Evolutionary conservation across 2,888 invertebrate species (phyloP), one percentile per base, ranked within the genome.

Genomic region (Drosophila koepferae): DNA sequence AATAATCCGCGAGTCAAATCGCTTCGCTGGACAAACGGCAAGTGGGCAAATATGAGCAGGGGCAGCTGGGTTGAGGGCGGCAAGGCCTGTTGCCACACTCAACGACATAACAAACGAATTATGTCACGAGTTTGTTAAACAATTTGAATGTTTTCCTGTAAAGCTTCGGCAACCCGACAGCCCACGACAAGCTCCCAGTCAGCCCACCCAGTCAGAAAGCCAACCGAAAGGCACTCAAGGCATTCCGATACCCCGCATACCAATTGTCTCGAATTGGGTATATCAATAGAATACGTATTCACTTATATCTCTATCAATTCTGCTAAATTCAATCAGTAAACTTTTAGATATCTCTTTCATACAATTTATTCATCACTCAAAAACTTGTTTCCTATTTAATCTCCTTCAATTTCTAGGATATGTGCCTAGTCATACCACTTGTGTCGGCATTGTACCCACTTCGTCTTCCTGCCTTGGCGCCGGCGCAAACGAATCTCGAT

Each of bases 121-220:
- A 82, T 83, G 83, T 65, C 86, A 78, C 80, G 88, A 87, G 77
- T 82, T 82, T 82, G 82, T 80, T 81, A 81, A 81, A 81, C 81
- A 81, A 81, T 81, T 81, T 74, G 81, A 81, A 81, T 80, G 80
- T 74, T 81, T 81, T 77, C 80, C 67, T 76, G 65, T 58, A 49
- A 51, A 59, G 62, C 66, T 36, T 48, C 51, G 51, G 14, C 49
- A 23, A n/a, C 40, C 46, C 31, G 28, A 36, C 36, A n/a, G 59
- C 34, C 40, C 41, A 58, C 34, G 40, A 63, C 72, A 58, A 20
- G 28, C 44, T 8, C 14, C 66, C 67, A 28, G 28, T 28, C 28
- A 6, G 12, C 54, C 36, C 71, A 41, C 9, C 44, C 74, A 74
- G 77, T 63, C 74, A 58, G 63, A 54, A 63, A 78, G 58, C 62